These are phyloP conservation scores for Ischnus inquisitorius DNA, from an alignment of 2,888 invertebrate species.

Conservation along the genomic window DNA sequence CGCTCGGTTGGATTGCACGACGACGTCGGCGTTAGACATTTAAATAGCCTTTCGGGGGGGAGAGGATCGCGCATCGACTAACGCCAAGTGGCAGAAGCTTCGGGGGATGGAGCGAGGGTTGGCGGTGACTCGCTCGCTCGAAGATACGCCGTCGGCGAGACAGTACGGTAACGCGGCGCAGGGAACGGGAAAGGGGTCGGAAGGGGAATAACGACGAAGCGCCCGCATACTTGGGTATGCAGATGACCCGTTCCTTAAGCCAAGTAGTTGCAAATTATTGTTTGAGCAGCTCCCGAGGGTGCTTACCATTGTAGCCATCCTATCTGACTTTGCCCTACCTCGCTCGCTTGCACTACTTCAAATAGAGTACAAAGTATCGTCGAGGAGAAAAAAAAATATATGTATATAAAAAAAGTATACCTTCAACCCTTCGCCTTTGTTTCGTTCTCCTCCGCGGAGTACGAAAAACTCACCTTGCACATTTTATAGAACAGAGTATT, in stretches of 20 bases:
- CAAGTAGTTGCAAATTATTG: constrained; percentile 73
- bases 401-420: too few species aligned
- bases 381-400: constrained; percentile 45
- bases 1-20: neutral
- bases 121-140: constrained; percentile 25
- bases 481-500: neutral
- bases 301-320: constrained; percentile 61
- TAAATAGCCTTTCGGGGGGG: constrained; percentile 68
- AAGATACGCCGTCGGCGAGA: constrained; percentile 45
- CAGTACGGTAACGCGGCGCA: constrained; percentile 4
- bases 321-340: constrained; percentile 9
- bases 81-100: constrained; percentile 61
- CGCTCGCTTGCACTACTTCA: constrained; percentile 35
- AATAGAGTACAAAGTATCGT: constrained; percentile 62
- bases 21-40: constrained; percentile 65
- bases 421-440: neutral
- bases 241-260: constrained; percentile 71
- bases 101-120: neutral
- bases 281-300: constrained; percentile 70
- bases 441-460: neutral
- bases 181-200: constrained; percentile 23
- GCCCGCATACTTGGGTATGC: constrained; percentile 69
- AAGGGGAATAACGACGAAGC: constrained; percentile 18
- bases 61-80: constrained; percentile 59
- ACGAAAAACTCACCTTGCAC: constrained; percentile 40